Evolutionary conservation across 2,888 invertebrate species (phyloP).

Genomic region (Alsophila aescularia): DNA sequence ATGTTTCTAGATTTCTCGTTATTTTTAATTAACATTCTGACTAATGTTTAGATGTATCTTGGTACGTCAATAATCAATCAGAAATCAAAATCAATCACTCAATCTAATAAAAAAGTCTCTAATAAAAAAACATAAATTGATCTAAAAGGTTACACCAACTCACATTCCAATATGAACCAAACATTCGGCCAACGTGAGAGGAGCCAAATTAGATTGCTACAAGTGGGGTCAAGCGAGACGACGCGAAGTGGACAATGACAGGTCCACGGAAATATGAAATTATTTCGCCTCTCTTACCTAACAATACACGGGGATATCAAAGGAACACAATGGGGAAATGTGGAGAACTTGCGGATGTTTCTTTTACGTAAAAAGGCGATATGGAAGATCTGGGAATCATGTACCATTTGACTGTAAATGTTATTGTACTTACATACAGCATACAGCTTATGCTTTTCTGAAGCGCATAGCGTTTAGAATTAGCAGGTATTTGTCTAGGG

Average conservation of each 20-base stretch:
- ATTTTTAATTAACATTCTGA: too few relatives aligned
- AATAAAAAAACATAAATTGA: not conserved
- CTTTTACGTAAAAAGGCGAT: conserved; percentile 20
- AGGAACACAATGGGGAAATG: conserved; percentile 41
- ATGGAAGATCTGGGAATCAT: not conserved
- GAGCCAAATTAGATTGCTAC: conserved; percentile 73
- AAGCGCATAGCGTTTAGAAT: too few relatives aligned
- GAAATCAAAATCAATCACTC: not conserved
- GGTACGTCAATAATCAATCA: too few relatives aligned
- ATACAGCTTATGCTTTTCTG: too few relatives aligned
- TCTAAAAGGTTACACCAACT: not conserved
- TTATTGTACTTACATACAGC: too few relatives aligned
- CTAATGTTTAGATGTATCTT: too few relatives aligned
- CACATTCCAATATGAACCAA: not conserved
- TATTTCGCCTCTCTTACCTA: conserved; percentile 53
- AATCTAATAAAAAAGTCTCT: too few relatives aligned
- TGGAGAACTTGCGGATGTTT: conserved; percentile 34
- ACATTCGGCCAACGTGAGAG: conserved; percentile 39
- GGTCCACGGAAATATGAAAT: conserved; percentile 60
- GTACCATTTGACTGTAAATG: not conserved
- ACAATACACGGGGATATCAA: conserved; percentile 43
- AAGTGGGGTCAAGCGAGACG: conserved; percentile 75
- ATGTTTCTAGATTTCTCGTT: too few relatives aligned
- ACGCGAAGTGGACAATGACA: conserved; percentile 63
- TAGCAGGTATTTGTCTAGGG: too few relatives aligned